Base-by-base conservation (phyloP, 2,797 vertebrate species). In the Peromyscus eremicus region DNA sequence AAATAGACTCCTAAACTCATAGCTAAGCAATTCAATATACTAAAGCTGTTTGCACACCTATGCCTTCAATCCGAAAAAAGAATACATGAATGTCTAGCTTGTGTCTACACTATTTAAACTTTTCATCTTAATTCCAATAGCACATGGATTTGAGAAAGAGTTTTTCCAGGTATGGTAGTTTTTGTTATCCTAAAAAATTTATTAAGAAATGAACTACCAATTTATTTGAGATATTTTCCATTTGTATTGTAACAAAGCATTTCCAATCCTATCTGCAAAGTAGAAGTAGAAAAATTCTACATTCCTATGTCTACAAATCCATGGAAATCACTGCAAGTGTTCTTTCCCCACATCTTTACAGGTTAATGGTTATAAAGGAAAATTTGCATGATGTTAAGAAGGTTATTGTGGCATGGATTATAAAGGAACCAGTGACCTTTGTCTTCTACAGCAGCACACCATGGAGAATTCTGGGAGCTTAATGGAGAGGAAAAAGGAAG, bases 401-500 rank as follows among this genome's bases (percentile, higher is more conserved):
- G 73, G 52, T 88, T 46, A 46, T 87, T 52, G 40, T 89, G 49
- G 34, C 52, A 13, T 55, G 37, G 75, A 13, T 94, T 55, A 73
- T 55, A 94, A 95, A 91, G 32, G 92, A 96, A 16, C n/a, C 14
- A 37, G 55, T 49, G 13, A 55, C 27, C 83, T 94, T 91, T 96
- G 93, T 96, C 92, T 95, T 93, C 83, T 14, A 10, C 9, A 8
- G 85, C 75, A 84, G 82, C 84, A 60, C 89, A 76, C 90, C 77
- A 68, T 1, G 49, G 7, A 43, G 96, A 92, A 97, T 96, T 92
- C 91, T 91, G 94, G 75, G 55, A 83, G 66, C 43, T 40, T 86
- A 92, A 89, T 87, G 86, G 6, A 83, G 91, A 55, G 73, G 89
- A 62, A 94, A 95, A 83, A 91, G 94, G 80, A 96, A 95, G 64